Percentiles rank a stretch among this genome's conserved stretches.
phyloP scores from a whole-genome alignment of 2,888 invertebrate species.

The Drosophila subquinaria region DNA sequence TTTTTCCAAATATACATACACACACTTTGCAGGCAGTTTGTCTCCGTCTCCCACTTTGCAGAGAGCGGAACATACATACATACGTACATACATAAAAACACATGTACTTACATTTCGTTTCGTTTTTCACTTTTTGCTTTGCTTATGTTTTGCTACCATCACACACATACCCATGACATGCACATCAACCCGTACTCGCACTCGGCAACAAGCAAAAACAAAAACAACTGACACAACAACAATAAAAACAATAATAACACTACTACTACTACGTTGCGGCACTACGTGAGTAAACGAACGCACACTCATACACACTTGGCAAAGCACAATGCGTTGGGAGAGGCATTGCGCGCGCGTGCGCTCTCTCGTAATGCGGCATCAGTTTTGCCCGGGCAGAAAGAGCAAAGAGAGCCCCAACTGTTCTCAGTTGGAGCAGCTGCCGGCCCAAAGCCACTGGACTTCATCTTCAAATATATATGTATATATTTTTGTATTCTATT shows the following conservation, averaged over 20 bases:
- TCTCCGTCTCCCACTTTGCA: conserved; percentile 50
- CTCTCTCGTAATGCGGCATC: conserved; percentile 56
- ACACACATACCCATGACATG: conserved; percentile 22
- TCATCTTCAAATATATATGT: conserved; percentile 38
- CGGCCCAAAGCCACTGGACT: conserved; percentile 50
- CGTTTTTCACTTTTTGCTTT: conserved; percentile 74
- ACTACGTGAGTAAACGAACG: conserved; percentile 76
- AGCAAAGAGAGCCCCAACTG: conserved; percentile 19
- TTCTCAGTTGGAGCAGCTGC: conserved; percentile 54
- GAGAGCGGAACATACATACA: conserved; percentile 33
- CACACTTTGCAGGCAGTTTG: conserved; percentile 41
- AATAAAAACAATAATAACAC: conserved; percentile 78
- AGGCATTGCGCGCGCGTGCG: conserved; percentile 56
- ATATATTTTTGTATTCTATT: conserved; percentile 34
- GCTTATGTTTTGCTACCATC: conserved; percentile 73
- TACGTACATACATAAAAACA: conserved; percentile 32
- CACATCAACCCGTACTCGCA: conserved; percentile 50
- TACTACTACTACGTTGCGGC: conserved; percentile 74
- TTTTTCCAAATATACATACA: conserved; percentile 58
- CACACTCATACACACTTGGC: conserved; percentile 31
- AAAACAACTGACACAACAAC: conserved; percentile 69
- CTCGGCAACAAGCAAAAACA: conserved; percentile 75
- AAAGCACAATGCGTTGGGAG: conserved; percentile 57
- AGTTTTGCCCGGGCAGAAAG: conserved; percentile 55
- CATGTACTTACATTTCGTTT: conserved; percentile 59